A percentile compares a stretch with the other conserved stretches of the same genome.
These are phyloP conservation scores for Melanerpes aurifrons DNA, from an alignment of 2,113 vertebrate genomes.

Conservation along the genomic window DNA sequence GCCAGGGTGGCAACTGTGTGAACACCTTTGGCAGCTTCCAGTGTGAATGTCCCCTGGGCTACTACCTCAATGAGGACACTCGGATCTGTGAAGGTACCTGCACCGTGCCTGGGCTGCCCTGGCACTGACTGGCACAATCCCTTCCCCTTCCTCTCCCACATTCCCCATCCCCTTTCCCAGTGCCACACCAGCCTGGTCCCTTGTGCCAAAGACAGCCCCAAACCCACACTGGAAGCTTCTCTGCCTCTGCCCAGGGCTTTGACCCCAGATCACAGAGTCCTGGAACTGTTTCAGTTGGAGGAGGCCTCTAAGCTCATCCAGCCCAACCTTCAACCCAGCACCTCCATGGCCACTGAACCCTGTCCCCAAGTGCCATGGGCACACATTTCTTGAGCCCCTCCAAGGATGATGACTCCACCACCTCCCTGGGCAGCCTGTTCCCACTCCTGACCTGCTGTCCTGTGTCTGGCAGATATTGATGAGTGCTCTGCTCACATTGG, in stretches of 20 bases:
- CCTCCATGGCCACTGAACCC: no score
- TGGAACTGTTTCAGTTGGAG: no score
- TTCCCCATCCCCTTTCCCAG: not conserved
- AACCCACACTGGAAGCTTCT: accelerated
- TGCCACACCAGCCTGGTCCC: not conserved
- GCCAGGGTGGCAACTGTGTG: constrained; percentile 89
- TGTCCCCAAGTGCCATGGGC: no score
- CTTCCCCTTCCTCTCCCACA: not conserved
- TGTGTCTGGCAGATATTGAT: constrained; percentile 82
- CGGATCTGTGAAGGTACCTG: constrained; percentile 88
- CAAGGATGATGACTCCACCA: no score
- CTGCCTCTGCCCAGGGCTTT: accelerated
- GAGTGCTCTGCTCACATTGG: constrained; percentile 88
- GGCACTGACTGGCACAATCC: not conserved
- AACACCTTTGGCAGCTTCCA: constrained; percentile 97
- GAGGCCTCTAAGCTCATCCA: no score
- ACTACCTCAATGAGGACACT: constrained; percentile 88
- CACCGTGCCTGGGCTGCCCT: not conserved
- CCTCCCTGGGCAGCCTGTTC: no score
- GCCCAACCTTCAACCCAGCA: no score
- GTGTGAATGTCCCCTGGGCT: constrained; percentile 90
- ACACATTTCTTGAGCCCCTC: no score
- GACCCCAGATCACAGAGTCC: not conserved
- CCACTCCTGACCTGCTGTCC: not conserved
- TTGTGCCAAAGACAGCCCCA: not conserved